Evolutionary conservation across 2,113 vertebrate genomes (phyloP).

Genomic region (Brienomyrus brachyistius): DNA sequence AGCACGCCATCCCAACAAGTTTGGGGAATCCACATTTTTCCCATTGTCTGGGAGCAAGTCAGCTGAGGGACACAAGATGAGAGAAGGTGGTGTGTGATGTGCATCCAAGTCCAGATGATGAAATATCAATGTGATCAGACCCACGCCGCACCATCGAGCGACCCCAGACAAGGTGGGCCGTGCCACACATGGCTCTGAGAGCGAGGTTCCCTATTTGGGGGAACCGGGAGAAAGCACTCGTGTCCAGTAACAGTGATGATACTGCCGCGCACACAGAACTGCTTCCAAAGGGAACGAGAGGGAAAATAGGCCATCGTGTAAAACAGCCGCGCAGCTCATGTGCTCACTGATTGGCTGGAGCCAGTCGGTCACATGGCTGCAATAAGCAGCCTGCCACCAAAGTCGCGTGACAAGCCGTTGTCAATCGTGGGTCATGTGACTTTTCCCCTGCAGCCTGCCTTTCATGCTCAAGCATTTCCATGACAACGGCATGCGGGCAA

Average conservation of each 20-base stretch:
- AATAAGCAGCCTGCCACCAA: not conserved
- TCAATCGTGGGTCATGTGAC: not conserved
- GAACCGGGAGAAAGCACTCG: not conserved
- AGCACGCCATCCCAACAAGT: not conserved
- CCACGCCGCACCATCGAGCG: not conserved
- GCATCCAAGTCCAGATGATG: not conserved
- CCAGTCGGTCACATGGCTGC: not conserved
- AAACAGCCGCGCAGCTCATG: not conserved
- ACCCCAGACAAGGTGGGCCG: not conserved
- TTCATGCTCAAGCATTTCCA: not conserved
- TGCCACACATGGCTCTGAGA: not conserved
- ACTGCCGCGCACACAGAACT: not conserved
- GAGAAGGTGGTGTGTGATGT: not conserved
- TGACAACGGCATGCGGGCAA: not conserved
- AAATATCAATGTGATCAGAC: not conserved
- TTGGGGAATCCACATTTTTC: not conserved
- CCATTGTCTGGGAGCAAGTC: not conserved
- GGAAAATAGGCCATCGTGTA: not conserved
- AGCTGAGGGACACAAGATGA: not conserved
- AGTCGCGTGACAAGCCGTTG: not conserved
- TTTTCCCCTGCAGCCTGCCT: not conserved
- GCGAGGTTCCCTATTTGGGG: not conserved
- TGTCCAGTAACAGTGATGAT: not conserved
- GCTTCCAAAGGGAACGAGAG: not conserved
- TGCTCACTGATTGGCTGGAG: not conserved